Conservation (phyloP, 2,888 invertebrate genomes). For the Brachycybe producta region DNA sequence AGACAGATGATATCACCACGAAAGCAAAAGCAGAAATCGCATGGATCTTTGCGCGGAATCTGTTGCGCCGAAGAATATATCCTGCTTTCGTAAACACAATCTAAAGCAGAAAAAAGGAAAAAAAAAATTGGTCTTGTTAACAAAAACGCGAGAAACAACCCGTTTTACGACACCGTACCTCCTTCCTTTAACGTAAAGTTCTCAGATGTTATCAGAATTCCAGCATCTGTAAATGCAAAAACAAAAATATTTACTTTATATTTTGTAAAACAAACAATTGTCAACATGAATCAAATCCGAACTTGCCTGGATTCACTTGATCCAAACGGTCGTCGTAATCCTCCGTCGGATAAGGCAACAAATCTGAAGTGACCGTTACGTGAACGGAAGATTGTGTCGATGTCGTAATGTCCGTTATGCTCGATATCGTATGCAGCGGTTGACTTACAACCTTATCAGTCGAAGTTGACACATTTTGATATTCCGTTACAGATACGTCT, state of each 20-base stretch:
- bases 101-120: background rate
- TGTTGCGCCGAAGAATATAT: slow-evolving; percentile 89
- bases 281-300: background rate
- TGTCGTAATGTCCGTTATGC: no score
- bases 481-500: no score
- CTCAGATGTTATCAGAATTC: slow-evolving; percentile 12
- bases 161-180: slow-evolving; percentile 13
- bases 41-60: slow-evolving; percentile 85
- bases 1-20: slow-evolving; percentile 88
- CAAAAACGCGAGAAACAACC: background rate
- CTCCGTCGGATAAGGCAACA: no score
- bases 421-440: no score
- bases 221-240: slow-evolving; percentile 16
- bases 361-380: no score
- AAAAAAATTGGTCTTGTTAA: background rate
- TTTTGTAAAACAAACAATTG: background rate
- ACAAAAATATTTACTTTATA: background rate
- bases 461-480: no score
- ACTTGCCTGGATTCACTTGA: background rate
- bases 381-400: no score
- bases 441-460: no score
- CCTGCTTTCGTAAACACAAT: slow-evolving; percentile 77
- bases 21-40: slow-evolving; percentile 95
- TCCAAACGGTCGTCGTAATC: slow-evolving; percentile 6
- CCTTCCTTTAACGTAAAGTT: slow-evolving; percentile 20